phyloP scores from a whole-genome alignment of 2,797 vertebrate genomes.

The Gambusia yucatana region DNA sequence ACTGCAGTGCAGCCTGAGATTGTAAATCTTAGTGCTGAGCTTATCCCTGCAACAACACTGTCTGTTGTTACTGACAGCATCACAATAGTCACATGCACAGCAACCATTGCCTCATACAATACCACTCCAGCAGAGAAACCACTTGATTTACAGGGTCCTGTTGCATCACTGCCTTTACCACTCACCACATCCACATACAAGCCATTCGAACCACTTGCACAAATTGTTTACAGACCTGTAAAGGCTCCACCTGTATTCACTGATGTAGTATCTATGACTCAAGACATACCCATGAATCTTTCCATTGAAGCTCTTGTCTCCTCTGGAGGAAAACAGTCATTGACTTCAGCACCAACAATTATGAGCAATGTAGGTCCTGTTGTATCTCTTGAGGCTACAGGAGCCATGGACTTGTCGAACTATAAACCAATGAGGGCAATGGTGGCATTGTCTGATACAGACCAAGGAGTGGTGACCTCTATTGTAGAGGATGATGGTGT shows the following conservation, averaged over 20 bases:
- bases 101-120: conserved; percentile 85
- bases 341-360: conserved; percentile 73
- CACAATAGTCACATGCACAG: conserved; percentile 87
- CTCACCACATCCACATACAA: conserved; percentile 89
- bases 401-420: conserved; percentile 93
- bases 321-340: conserved; percentile 76
- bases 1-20: conserved; percentile 93
- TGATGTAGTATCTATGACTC: conserved; percentile 55
- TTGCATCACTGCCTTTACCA: conserved; percentile 85
- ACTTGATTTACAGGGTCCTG: conserved; percentile 84
- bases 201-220: conserved; percentile 85
- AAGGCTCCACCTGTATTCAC: conserved; percentile 69
- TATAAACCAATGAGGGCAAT: conserved; percentile 90
- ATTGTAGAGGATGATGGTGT: conserved; percentile 93
- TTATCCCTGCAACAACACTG: conserved; percentile 81
- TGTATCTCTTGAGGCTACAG: conserved; percentile 80
- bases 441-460: conserved; percentile 86
- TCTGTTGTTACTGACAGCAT: conserved; percentile 85
- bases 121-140: conserved; percentile 84
- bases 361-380: conserved; percentile 82
- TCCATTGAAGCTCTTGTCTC: conserved; percentile 84
- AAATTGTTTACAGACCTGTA: conserved; percentile 84
- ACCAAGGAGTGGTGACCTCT: conserved; percentile 87
- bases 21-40: conserved; percentile 90
- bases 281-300: conserved; percentile 90